Evolutionary conservation across 2,797 vertebrate species (phyloP).

Genomic region (Protosalanx chinensis): DNA sequence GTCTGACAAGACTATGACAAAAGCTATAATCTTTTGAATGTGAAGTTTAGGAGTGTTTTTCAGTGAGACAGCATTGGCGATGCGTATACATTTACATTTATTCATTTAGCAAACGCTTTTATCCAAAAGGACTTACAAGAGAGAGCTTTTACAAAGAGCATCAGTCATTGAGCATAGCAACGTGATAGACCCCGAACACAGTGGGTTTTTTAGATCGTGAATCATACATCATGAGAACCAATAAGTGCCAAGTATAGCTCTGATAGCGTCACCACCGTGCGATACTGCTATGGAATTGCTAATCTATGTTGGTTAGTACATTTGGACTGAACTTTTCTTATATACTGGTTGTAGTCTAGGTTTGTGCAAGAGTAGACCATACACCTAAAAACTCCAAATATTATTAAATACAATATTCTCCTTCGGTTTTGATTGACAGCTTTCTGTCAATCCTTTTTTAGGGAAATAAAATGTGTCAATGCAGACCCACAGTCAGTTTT

Average conservation of each 20-base stretch:
- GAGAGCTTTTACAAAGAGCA: no score
- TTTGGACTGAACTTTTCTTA: constrained; percentile 6
- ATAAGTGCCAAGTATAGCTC: constrained; percentile 35
- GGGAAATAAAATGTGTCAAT: constrained; percentile 15
- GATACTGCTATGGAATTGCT: constrained; percentile 25
- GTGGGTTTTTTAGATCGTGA: no score
- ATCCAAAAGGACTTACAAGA: no score
- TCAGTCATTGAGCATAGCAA: no score
- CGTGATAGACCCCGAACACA: no score
- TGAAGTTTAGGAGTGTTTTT: constrained; percentile 43
- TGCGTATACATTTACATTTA: constrained; percentile 44
- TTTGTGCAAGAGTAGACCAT: background rate
- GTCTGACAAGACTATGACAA: constrained; percentile 43
- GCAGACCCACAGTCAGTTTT: constrained; percentile 41
- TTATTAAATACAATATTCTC: background rate
- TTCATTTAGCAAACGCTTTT: no score
- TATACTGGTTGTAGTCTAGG: background rate
- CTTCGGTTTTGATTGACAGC: constrained; percentile 1
- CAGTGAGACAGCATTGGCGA: constrained; percentile 67
- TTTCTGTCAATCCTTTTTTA: background rate
- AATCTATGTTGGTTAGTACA: constrained; percentile 42
- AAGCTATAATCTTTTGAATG: constrained; percentile 68
- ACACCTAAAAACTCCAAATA: background rate
- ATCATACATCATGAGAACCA: no score
- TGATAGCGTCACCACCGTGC: constrained; percentile 60